Conservation (phyloP, 2,888 invertebrate species). For the Drosophila nr. fundita region DNA sequence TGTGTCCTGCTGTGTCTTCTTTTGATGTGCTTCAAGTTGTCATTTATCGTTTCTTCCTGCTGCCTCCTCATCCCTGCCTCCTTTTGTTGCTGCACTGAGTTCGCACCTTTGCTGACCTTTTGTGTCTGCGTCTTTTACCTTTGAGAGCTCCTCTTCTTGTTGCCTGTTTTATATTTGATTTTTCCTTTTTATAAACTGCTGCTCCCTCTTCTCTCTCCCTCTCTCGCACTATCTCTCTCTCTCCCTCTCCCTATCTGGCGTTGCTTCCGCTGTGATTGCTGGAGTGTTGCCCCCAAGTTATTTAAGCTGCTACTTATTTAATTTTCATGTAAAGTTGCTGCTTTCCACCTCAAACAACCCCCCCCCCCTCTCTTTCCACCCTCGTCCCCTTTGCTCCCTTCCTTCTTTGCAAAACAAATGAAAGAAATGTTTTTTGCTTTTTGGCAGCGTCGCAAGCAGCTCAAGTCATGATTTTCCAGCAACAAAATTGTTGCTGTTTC, state of each 20-base stretch:
- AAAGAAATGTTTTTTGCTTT: constrained; percentile 24
- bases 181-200: constrained; percentile 23
- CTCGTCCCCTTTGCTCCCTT: not conserved
- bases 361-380: not conserved
- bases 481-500: constrained; percentile 13
- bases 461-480: constrained; percentile 35
- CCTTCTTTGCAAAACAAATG: not conserved
- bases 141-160: constrained; percentile 30
- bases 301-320: constrained; percentile 81
- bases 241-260: constrained; percentile 4
- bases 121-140: constrained; percentile 19
- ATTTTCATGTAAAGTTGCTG: constrained; percentile 75
- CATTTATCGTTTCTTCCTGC: constrained; percentile 30
- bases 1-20: constrained; percentile 20
- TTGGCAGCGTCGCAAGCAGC: constrained; percentile 12
- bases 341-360: constrained; percentile 7
- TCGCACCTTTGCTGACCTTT: constrained; percentile 55
- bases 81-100: constrained; percentile 27
- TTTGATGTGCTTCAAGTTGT: constrained; percentile 46
- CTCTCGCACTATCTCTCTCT: no score
- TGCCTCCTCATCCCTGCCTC: not conserved
- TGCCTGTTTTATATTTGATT: constrained; percentile 56
- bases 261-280: constrained; percentile 32
- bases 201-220: no score
- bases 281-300: constrained; percentile 52